Base-by-base conservation (phyloP, 1,140 invertebrate species). In the Drosophila ficusphila region DNA sequence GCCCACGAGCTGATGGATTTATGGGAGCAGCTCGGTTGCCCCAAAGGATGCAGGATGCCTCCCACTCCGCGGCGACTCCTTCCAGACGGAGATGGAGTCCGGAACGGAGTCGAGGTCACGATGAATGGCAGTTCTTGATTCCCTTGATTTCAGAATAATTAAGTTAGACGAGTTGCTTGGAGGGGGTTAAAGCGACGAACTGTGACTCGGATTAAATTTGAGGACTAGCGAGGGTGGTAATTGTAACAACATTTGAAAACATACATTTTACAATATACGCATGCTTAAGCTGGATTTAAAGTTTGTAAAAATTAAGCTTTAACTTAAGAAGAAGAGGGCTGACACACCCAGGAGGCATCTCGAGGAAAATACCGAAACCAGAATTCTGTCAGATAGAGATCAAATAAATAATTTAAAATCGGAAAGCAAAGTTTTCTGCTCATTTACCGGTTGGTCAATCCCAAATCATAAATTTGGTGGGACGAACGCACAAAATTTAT, bases 111-210 rank as follows among this genome's bases (percentile, higher is more conserved):
- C 54, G 46, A 72, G 69, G 68, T 72, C 46, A 67, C 58, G 54
- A 83, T 85, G 81, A 86, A 86, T 86, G 82, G 81, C 62, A 65
- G 23, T 57, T 61, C 52, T 86, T 75, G 78, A 83, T 82, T 82
- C 57, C 46, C 64, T 83, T 83, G 79, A 88, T 86, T 86, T 81
- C 12, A 31, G 68, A 38, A 68, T 86, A 86, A 86, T 86, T 86
- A 88, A 81, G 76, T 86, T 86, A 88, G 34, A 44, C 14, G 64
- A 56, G 69, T 74, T 70, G 74, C 68, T 67, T 47, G 38, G n/a
- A 12, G 3, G 25, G n/a, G 8, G 2, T 36, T 21, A 2, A 25
- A 23, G 36, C 18, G 25, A 39, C 42, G 19, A 25, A 19, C 16
- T 27, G 9, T 7, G 36, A 34, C 18, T 42, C 7, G 8, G 34